Conservation (phyloP, 1,140 invertebrate genomes). For the Glomeris maerens region DNA sequence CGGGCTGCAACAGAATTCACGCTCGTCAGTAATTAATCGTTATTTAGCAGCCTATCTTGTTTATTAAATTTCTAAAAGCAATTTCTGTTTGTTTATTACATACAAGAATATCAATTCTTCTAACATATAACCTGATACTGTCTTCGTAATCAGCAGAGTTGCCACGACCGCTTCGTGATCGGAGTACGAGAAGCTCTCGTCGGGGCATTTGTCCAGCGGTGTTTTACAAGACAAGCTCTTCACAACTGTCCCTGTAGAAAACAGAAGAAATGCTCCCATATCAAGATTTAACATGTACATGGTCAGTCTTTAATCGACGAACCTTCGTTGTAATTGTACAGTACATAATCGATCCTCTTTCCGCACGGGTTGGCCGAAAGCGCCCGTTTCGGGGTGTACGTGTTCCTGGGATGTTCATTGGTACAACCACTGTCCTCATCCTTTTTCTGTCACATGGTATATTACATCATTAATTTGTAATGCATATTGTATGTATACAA, state of each 20-base stretch:
- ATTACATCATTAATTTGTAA: neutral
- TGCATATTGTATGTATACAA: neutral
- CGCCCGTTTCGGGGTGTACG: conserved; percentile 48
- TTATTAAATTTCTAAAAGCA: too few species aligned
- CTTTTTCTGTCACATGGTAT: conserved; percentile 1
- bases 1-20: too few species aligned
- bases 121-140: conserved; percentile 1
- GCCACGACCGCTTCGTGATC: conserved; percentile 81
- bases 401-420: conserved; percentile 65
- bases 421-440: conserved; percentile 41
- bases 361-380: conserved; percentile 48
- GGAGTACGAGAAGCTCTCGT: conserved; percentile 59
- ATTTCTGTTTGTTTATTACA: too few species aligned
- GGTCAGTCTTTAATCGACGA: conserved; percentile 15
- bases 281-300: conserved; percentile 15
- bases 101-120: too few species aligned
- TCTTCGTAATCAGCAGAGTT: conserved; percentile 35
- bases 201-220: conserved; percentile 54
- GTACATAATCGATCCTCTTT: conserved; percentile 80
- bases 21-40: too few species aligned
- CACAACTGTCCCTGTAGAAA: conserved; percentile 41
- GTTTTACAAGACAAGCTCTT: conserved; percentile 44
- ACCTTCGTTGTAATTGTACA: conserved; percentile 42
- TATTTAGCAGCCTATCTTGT: too few species aligned
- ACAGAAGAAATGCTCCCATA: too few species aligned